phyloP scores from a whole-genome alignment of 2,113 vertebrate genomes.

The Rhagologus leucostigma region DNA sequence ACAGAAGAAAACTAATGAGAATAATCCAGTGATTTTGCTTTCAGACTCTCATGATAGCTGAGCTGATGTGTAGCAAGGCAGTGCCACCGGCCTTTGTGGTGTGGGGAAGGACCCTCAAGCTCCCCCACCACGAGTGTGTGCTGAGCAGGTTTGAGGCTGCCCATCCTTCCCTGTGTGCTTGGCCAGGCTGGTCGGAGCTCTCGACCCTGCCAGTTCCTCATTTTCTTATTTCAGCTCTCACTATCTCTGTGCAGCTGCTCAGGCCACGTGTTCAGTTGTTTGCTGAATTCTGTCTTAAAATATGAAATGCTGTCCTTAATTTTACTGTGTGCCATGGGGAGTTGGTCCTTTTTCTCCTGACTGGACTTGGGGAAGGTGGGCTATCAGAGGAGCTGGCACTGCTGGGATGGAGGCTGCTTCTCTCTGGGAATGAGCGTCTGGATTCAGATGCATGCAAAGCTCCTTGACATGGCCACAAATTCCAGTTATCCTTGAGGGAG shows the following conservation, averaged over 20 bases:
- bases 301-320: not conserved
- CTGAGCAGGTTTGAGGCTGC: not conserved
- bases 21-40: not conserved
- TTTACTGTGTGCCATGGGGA: not conserved
- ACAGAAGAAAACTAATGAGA: not conserved
- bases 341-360: not conserved
- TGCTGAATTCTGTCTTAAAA: not conserved
- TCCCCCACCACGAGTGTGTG: rapidly evolving
- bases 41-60: not conserved
- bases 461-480: not conserved
- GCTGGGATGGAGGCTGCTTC: not conserved
- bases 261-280: not conserved
- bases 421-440: not conserved
- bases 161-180: not conserved
- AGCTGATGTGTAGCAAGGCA: not conserved
- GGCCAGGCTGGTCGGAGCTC: not conserved
- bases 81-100: rapidly evolving
- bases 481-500: not conserved
- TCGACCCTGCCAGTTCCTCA: rapidly evolving
- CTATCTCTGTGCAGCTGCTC: not conserved
- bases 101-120: rapidly evolving
- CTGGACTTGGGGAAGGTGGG: not conserved
- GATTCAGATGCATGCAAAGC: not conserved
- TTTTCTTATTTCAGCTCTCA: not conserved
- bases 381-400: not conserved